A percentile compares a stretch with the other conserved stretches of the same genome.
phyloP scores from a whole-genome alignment of 2,797 vertebrate genomes.

The Scarus forsteni region DNA sequence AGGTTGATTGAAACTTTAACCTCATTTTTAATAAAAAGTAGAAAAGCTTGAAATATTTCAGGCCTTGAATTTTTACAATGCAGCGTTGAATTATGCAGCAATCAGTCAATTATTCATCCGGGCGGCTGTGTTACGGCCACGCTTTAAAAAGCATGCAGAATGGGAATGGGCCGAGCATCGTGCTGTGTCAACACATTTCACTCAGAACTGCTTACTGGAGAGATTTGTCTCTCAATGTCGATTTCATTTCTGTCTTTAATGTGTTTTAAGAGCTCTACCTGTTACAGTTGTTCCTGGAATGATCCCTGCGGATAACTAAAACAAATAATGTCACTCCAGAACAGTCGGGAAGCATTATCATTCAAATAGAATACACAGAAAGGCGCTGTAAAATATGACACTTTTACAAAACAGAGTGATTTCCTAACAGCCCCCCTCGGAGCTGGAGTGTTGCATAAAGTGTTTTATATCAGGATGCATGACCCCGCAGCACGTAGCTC shows the following conservation, averaged over 20 bases:
- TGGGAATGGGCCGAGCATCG: constrained; percentile 87
- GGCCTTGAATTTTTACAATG: constrained; percentile 99
- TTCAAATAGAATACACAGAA: constrained; percentile 8
- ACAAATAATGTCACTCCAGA: constrained; percentile 43
- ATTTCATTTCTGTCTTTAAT: constrained; percentile 83
- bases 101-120: constrained; percentile 99
- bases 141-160: constrained; percentile 99
- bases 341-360: constrained; percentile 23
- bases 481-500: constrained; percentile 67
- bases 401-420: constrained; percentile 9
- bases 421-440: background rate
- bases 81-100: constrained; percentile 99
- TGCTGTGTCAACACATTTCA: constrained; percentile 99
- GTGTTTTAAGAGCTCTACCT: constrained; percentile 88
- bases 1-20: constrained; percentile 99
- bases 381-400: constrained; percentile 7
- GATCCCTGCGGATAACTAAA: constrained; percentile 70
- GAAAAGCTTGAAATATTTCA: constrained; percentile 97
- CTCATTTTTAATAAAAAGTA: constrained; percentile 90
- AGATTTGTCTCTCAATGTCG: constrained; percentile 97
- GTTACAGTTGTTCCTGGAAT: constrained; percentile 87
- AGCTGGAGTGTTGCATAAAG: constrained; percentile 16
- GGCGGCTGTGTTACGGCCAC: constrained; percentile 91
- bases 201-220: constrained; percentile 98
- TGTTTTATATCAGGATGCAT: constrained; percentile 68